These are phyloP conservation scores for Cheilinus undulatus DNA, from an alignment of 2,113 vertebrate genomes.

Conservation along the genomic window DNA sequence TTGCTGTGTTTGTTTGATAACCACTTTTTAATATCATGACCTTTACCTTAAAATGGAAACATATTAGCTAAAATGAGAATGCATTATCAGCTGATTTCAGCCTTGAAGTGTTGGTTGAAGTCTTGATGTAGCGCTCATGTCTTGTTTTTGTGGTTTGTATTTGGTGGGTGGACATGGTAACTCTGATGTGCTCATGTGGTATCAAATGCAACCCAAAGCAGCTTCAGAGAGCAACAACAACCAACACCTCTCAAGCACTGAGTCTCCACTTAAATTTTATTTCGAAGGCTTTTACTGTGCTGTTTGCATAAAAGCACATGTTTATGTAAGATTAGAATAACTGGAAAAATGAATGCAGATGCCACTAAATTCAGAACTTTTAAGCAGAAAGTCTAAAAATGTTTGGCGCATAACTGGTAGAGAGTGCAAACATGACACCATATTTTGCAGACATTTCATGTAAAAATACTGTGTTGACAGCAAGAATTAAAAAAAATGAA, in stretches of 20 bases:
- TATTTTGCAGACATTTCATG: too few relatives aligned
- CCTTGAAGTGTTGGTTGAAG: not conserved
- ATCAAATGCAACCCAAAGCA: not conserved
- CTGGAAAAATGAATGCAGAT: too few relatives aligned
- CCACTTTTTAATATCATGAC: not conserved
- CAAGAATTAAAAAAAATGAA: too few relatives aligned
- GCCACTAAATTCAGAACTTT: too few relatives aligned
- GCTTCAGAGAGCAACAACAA: slow-evolving; percentile 1
- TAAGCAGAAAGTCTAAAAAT: too few relatives aligned
- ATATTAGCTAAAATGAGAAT: not conserved
- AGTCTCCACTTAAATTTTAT: not conserved
- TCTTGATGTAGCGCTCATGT: not conserved
- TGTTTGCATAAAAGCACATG: not conserved
- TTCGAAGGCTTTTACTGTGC: not conserved
- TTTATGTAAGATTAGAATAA: too few relatives aligned
- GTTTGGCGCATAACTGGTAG: too few relatives aligned
- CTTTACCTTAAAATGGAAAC: not conserved
- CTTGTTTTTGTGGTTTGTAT: not conserved
- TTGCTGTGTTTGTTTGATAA: too few relatives aligned
- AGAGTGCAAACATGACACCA: too few relatives aligned
- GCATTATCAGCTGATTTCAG: not conserved
- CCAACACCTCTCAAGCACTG: not conserved
- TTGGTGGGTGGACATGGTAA: not conserved
- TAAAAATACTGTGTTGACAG: too few relatives aligned
- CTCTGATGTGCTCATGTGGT: slow-evolving; percentile 9